Evolutionary conservation across 1,140 invertebrate genomes (phyloP).

Genomic region (Gerris buenoi): DNA sequence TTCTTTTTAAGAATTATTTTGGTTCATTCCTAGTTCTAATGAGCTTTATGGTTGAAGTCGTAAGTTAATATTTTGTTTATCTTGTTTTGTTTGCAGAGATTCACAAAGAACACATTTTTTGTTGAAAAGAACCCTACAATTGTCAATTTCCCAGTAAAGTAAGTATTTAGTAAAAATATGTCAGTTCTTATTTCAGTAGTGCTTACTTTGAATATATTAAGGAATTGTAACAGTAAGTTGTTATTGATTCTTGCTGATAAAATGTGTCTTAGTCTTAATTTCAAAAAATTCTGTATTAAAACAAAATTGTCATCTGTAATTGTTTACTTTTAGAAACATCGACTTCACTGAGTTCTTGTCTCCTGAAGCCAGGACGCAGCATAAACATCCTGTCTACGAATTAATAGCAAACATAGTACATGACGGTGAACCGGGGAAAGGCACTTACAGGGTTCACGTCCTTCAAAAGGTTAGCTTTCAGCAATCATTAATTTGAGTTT

Average conservation of each 20-base stretch:
- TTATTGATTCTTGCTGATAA: no score
- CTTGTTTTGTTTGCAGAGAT: slow-evolving; percentile 45
- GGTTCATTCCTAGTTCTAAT: no score
- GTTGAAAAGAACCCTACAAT: slow-evolving; percentile 99
- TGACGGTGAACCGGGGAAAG: slow-evolving; percentile 86
- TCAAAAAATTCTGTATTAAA: no score
- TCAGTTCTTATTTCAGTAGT: not conserved
- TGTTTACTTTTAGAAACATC: no score
- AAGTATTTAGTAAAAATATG: slow-evolving; percentile 35
- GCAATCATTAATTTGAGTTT: no score
- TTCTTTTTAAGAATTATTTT: no score
- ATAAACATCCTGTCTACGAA: slow-evolving; percentile 81
- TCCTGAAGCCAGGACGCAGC: slow-evolving; percentile 59
- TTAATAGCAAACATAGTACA: slow-evolving; percentile 96
- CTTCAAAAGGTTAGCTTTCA: slow-evolving; percentile 83
- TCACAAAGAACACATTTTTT: slow-evolving; percentile 98
- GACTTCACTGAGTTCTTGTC: slow-evolving; percentile 94
- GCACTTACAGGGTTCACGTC: slow-evolving; percentile 90
- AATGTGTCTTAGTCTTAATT: no score
- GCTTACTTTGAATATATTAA: no score
- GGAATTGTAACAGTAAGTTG: no score
- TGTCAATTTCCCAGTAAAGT: slow-evolving; percentile 98
- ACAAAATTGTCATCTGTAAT: no score
- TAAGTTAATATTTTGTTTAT: slow-evolving; percentile 6
- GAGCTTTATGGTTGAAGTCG: no score